Evolutionary conservation across 2,797 vertebrate species (phyloP).

Genomic region (Ptychadena robeensis): DNA sequence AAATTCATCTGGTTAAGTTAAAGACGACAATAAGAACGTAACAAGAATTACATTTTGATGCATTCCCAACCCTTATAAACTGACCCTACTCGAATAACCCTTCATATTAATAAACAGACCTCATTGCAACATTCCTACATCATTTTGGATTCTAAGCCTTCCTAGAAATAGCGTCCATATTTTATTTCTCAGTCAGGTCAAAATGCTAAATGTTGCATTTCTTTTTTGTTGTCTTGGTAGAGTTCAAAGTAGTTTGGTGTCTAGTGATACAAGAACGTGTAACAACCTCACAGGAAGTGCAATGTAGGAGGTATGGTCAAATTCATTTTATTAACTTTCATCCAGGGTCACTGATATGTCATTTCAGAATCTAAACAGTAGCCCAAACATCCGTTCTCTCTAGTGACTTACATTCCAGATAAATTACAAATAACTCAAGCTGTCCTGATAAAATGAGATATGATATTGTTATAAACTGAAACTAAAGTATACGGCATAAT

Average conservation of each 20-base stretch:
- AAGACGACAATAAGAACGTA: background rate
- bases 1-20: background rate
- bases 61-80: background rate
- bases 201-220: slow-evolving; percentile 11
- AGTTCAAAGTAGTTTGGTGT: slow-evolving; percentile 20
- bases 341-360: background rate
- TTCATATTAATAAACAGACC: background rate
- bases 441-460: background rate
- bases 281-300: background rate
- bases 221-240: background rate
- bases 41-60: background rate
- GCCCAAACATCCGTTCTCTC: background rate
- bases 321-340: background rate
- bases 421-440: background rate
- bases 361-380: background rate
- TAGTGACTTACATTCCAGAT: background rate
- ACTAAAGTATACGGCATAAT: too few species aligned
- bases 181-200: slow-evolving; percentile 23
- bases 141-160: background rate
- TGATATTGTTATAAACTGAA: background rate
- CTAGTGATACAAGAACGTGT: background rate
- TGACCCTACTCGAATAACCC: too few species aligned
- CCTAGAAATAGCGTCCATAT: background rate
- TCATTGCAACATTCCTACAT: background rate
- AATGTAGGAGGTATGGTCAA: slow-evolving; percentile 4